These are phyloP conservation scores for Telmatochromis brichardi DNA, from an alignment of 2,113 vertebrate species.

Conservation along the genomic window DNA sequence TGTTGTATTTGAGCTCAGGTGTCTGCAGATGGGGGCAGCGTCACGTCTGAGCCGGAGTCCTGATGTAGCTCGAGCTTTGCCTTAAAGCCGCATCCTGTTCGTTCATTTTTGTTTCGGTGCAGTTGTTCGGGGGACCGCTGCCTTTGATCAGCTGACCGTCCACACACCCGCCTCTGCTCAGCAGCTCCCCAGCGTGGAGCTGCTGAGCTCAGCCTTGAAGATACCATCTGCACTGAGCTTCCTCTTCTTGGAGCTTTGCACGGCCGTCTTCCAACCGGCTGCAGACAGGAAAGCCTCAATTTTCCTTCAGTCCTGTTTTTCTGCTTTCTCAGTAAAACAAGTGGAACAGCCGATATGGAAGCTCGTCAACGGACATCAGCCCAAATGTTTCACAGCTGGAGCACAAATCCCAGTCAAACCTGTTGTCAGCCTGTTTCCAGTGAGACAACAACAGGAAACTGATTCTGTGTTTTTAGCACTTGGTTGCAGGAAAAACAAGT, in stretches of 20 bases:
- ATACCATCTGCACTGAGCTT: neutral
- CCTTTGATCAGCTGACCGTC: neutral
- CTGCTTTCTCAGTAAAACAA: neutral
- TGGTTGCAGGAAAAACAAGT: neutral
- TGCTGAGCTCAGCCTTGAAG: neutral
- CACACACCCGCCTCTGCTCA: neutral
- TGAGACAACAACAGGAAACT: accelerated
- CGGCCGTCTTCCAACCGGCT: neutral
- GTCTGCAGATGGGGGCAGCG: neutral
- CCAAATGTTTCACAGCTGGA: neutral
- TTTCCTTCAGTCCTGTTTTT: neutral
- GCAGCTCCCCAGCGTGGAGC: neutral
- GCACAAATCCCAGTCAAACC: neutral
- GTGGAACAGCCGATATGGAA: neutral
- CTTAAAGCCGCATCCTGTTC: neutral
- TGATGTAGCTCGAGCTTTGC: neutral
- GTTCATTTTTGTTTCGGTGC: neutral
- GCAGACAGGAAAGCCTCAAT: neutral
- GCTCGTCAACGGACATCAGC: neutral
- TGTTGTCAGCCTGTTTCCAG: neutral
- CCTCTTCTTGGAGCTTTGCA: neutral
- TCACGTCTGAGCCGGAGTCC: neutral
- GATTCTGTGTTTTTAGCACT: neutral
- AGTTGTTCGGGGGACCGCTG: neutral
- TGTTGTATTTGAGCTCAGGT: neutral